Evolutionary conservation across 2,888 invertebrate species (phyloP).

Genomic region (Rhamnusium bicolor): DNA sequence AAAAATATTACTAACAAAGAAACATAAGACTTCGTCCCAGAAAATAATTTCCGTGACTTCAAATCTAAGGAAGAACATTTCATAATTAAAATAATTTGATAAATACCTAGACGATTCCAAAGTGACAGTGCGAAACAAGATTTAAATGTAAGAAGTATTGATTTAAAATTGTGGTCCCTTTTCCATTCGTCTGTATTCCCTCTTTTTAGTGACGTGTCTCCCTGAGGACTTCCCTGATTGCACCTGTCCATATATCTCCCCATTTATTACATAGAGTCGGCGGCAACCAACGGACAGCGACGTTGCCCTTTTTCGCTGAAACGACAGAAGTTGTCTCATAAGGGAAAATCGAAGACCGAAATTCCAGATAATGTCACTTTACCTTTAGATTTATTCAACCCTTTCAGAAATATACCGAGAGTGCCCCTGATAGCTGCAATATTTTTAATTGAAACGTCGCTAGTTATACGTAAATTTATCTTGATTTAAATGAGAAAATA

Average conservation of each 20-base stretch:
- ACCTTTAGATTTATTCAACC: constrained; percentile 68
- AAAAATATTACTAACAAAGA: too few species aligned
- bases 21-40: too few species aligned
- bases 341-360: constrained; percentile 64
- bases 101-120: constrained; percentile 34
- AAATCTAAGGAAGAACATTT: not conserved
- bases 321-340: constrained; percentile 66
- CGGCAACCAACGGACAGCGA: constrained; percentile 53
- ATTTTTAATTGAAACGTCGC: constrained; percentile 43
- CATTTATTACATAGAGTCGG: constrained; percentile 62
- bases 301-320: constrained; percentile 67
- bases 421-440: constrained; percentile 30
- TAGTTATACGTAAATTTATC: not conserved
- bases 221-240: constrained; percentile 69
- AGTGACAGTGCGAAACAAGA: constrained; percentile 52
- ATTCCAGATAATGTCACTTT: constrained; percentile 67
- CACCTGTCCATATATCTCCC: constrained; percentile 70
- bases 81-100: not conserved
- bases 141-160: constrained; percentile 67
- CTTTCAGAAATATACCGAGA: constrained; percentile 53
- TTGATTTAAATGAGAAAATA: not conserved
- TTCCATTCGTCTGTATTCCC: constrained; percentile 65
- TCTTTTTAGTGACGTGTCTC: constrained; percentile 69
- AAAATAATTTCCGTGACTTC: too few species aligned
- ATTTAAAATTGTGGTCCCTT: constrained; percentile 69